Conservation (phyloP, 2,113 vertebrate species). For the Corydoras sp. region DNA sequence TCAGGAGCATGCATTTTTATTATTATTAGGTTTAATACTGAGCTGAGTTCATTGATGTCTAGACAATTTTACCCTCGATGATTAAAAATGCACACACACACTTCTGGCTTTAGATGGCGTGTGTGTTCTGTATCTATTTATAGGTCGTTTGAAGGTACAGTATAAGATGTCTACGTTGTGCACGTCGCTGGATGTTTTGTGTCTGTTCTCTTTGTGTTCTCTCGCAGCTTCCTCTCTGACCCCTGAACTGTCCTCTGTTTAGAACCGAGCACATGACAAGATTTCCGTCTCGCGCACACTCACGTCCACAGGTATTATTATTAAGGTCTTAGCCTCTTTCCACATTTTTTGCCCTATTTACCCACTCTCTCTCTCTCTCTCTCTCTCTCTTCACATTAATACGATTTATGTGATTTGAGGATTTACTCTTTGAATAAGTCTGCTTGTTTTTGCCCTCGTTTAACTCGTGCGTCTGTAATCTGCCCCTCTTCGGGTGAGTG, state of each 20-base stretch:
- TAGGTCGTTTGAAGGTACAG: too few species aligned
- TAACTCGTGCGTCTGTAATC: slow-evolving; percentile 5
- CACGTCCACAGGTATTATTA: background rate
- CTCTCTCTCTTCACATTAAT: background rate
- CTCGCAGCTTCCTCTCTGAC: background rate
- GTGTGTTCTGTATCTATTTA: too few species aligned
- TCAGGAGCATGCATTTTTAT: too few species aligned
- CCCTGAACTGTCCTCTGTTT: background rate
- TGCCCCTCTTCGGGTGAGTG: background rate
- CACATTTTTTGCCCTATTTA: slow-evolving; percentile 8
- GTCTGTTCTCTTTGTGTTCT: background rate
- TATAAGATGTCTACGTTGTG: too few species aligned
- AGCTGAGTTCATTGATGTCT: too few species aligned
- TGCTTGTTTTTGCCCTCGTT: background rate
- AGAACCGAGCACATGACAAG: background rate
- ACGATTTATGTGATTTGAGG: background rate
- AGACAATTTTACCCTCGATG: too few species aligned
- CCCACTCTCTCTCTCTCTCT: too few species aligned
- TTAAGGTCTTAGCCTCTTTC: background rate
- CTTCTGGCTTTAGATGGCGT: too few species aligned
- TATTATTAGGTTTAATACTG: too few species aligned
- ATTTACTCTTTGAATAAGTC: background rate
- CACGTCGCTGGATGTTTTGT: background rate
- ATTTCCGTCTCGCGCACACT: background rate
- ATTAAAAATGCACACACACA: too few species aligned